Percentiles rank a stretch among this genome's conserved stretches.
Evolutionary conservation across 2,113 vertebrate genomes (phyloP).

Genomic region (Larimichthys polyactis): DNA sequence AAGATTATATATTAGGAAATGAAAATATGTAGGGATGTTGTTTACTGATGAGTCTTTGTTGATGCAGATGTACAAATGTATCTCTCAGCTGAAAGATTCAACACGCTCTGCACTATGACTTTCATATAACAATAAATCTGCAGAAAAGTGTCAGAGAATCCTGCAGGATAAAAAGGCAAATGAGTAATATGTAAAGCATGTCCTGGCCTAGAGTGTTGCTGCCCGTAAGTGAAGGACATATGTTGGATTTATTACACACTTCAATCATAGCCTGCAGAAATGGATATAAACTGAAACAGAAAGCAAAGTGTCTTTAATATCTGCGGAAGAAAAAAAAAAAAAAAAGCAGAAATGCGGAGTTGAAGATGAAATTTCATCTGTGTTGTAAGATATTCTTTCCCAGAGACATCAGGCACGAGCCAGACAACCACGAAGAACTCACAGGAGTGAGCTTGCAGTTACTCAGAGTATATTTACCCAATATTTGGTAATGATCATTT

Average conservation of each 20-base stretch:
- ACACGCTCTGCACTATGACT: background rate
- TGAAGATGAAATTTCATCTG: conserved; percentile 74
- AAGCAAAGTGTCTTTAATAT: conserved; percentile 35
- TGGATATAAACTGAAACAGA: conserved; percentile 56
- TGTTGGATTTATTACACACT: conserved; percentile 25
- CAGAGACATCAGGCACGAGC: conserved; percentile 56
- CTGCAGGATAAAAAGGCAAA: background rate
- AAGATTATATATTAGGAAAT: background rate
- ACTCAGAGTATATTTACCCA: conserved; percentile 31
- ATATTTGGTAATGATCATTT: conserved; percentile 66
- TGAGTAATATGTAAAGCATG: background rate
- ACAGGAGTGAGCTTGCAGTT: conserved; percentile 46
- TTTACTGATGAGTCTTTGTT: background rate
- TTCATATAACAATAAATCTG: background rate
- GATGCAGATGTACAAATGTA: background rate
- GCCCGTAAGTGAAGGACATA: conserved; percentile 23
- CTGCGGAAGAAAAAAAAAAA: conserved; percentile 20
- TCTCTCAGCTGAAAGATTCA: too few relatives aligned
- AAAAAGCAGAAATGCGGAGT: conserved; percentile 27
- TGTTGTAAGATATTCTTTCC: conserved; percentile 66
- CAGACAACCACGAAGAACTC: conserved; percentile 60
- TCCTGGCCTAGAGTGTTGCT: background rate
- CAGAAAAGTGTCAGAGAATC: background rate
- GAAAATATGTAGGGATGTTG: background rate
- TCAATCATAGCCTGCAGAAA: conserved; percentile 20